Evolutionary conservation across 2,113 vertebrate species (phyloP), one percentile per base, ranked within the genome.

Genomic region (Corydoras sp.): DNA sequence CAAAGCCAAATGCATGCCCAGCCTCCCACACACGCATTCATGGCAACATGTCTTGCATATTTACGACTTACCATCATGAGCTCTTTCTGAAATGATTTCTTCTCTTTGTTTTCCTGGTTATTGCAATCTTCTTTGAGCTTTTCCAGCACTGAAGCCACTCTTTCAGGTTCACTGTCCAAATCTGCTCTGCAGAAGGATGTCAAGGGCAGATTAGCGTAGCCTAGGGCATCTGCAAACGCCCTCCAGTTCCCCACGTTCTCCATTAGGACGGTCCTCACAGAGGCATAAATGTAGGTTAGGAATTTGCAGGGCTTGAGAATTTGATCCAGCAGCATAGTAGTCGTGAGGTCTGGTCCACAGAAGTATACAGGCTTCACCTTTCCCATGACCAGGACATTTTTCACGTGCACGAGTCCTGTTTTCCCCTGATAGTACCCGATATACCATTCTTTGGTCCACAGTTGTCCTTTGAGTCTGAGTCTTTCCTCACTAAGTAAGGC

Each of bases 401-500:
- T 96, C 76, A 92, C 86, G 3, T 99, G 97, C 63, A 99, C 92
- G 0, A 99, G 92, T 10, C 96, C 97, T 0, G 94, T 76, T 78
- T 89, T 93, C 1, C 97, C 96, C 81, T 97, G 95, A 83, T 96
- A 94, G 83, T 93, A 99, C 68, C 93, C 97, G 0, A 96, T 95
- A 76, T 97, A 98, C 97, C 97, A 99, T 83, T 99, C 96, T 82
- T 99, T 98, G 77, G 93, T 97, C 89, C 97, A 92, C 62, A 98
- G 86, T 68, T 98, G 95, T 4, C 97, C 97, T 80, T 91, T 91
- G 4, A 99, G 82, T 73, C 90, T 91, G 82, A 99, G 90, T 76
- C 93, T 96, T 83, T 99, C 97, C 82, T 98, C 95, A 14, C 93
- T 97, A 14, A 99, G 91, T 79, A 99, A 83, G 3, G 94, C 97